Evolutionary conservation across 2,888 invertebrate species (phyloP).

Genomic region (Phengaris arion): DNA sequence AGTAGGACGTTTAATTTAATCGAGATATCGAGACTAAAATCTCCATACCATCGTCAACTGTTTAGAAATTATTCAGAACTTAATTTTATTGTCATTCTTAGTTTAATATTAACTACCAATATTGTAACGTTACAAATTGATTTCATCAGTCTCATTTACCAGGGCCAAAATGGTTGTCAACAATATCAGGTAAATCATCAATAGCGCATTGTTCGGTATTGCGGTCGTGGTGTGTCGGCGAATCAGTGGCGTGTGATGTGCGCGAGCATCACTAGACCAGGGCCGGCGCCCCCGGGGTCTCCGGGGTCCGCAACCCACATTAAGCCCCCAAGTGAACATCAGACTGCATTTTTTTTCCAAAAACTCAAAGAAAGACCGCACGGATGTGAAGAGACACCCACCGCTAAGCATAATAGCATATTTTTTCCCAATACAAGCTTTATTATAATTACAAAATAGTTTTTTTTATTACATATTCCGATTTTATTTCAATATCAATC

Average conservation of each 20-base stretch:
- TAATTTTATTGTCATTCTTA: too few relatives aligned
- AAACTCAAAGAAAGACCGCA: neutral
- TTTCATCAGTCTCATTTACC: too few relatives aligned
- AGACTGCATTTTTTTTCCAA: neutral
- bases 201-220: neutral
- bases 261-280: neutral
- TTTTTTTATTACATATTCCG: neutral
- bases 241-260: neutral
- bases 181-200: neutral
- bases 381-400: neutral
- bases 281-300: neutral
- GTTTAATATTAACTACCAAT: too few relatives aligned
- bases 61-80: too few relatives aligned
- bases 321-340: constrained; percentile 10
- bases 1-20: neutral
- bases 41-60: too few relatives aligned
- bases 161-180: neutral
- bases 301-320: neutral
- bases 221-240: neutral
- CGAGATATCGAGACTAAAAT: neutral
- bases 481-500: too few relatives aligned
- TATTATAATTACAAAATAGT: neutral
- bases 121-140: too few relatives aligned
- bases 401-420: neutral
- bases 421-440: neutral